Conservation (phyloP, 2,797 vertebrate genomes). For the Brotula barbata region DNA sequence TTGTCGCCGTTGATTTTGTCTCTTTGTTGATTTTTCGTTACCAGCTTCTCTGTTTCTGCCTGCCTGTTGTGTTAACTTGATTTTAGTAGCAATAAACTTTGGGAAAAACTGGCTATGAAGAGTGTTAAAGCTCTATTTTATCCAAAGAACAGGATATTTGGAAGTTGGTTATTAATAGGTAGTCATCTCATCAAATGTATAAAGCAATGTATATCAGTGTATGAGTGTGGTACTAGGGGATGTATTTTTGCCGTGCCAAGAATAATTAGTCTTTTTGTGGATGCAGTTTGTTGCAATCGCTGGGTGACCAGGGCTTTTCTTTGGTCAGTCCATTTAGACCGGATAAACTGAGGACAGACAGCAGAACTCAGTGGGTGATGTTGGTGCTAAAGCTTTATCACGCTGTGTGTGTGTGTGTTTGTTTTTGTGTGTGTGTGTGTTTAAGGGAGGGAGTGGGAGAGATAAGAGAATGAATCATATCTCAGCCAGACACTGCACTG, state of each 20-base stretch:
- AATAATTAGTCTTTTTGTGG: constrained; percentile 56
- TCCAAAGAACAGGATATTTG: too few relatives aligned
- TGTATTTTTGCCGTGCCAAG: constrained; percentile 46
- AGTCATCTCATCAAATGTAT: too few relatives aligned
- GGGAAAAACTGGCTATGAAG: too few relatives aligned
- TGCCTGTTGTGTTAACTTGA: too few relatives aligned
- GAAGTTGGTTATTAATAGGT: too few relatives aligned
- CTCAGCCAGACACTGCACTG: constrained; percentile 68
- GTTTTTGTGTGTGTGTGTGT: constrained; percentile 12
- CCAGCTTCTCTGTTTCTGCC: too few relatives aligned
- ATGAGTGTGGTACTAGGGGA: constrained; percentile 27
- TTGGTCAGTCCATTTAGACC: constrained; percentile 26
- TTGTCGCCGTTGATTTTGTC: too few relatives aligned
- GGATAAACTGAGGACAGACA: background rate
- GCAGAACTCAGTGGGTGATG: constrained; percentile 6
- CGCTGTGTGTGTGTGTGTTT: constrained; percentile 15
- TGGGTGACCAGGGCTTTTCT: constrained; percentile 22
- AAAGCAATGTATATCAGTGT: constrained; percentile 3
- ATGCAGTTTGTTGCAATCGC: constrained; percentile 24
- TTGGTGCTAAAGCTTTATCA: constrained; percentile 38
- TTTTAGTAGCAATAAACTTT: too few relatives aligned
- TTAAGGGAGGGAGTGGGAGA: background rate
- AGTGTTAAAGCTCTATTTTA: too few relatives aligned
- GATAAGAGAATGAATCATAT: constrained; percentile 77
- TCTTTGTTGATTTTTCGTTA: too few relatives aligned